Conservation (phyloP, 1,140 invertebrate genomes). For the Rhyzopertha dominica region DNA sequence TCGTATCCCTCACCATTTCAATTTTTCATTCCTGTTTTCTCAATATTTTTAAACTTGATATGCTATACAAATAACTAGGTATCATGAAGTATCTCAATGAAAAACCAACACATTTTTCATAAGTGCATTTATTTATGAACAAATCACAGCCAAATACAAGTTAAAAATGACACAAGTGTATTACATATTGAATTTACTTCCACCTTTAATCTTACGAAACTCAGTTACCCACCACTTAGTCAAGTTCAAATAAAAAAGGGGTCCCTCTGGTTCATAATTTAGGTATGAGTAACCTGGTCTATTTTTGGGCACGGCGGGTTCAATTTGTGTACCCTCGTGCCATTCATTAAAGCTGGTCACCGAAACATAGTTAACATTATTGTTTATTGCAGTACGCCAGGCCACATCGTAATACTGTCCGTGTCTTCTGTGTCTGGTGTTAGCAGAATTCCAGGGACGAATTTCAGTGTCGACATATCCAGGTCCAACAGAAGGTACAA, state of each 20-base stretch:
- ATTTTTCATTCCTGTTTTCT: too few relatives aligned
- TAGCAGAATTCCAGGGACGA: constrained; percentile 52
- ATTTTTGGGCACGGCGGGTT: constrained; percentile 52
- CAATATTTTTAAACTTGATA: too few relatives aligned
- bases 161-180: too few relatives aligned
- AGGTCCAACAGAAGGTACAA: constrained; percentile 57
- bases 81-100: too few relatives aligned
- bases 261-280: constrained; percentile 55
- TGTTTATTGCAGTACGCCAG: constrained; percentile 52
- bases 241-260: constrained; percentile 55
- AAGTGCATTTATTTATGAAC: too few relatives aligned
- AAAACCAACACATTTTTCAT: too few relatives aligned
- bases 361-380: constrained; percentile 49
- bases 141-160: too few relatives aligned
- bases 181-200: too few relatives aligned
- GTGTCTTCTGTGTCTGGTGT: constrained; percentile 53
- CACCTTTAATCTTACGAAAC: too few relatives aligned
- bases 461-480: constrained; percentile 56
- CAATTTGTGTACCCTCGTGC: constrained; percentile 59
- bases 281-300: constrained; percentile 48
- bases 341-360: constrained; percentile 60
- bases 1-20: too few relatives aligned
- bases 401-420: constrained; percentile 55
- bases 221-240: constrained; percentile 56
- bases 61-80: too few relatives aligned